Percentiles rank a stretch among this genome's conserved stretches.
These are phyloP conservation scores for Hirtodrosophila cameraria DNA, from an alignment of 2,888 invertebrate species.

Conservation along the genomic window DNA sequence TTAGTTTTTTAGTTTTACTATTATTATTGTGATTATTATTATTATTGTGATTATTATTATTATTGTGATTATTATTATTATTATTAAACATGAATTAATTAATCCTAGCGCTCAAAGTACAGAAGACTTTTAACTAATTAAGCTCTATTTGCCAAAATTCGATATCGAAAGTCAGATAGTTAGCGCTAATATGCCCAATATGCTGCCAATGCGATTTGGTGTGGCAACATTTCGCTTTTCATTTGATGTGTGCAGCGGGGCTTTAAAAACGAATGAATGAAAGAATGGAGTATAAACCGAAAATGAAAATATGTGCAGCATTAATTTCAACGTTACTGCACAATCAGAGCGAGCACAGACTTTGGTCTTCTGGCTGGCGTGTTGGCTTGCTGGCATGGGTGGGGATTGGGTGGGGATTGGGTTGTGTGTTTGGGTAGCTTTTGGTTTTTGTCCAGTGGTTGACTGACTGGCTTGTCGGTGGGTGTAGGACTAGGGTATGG, in stretches of 20 bases:
- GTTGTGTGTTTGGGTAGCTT: not conserved
- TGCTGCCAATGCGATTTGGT: not conserved
- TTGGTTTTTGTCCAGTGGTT: slow-evolving; percentile 5
- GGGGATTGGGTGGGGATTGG: not conserved
- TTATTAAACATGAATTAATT: too few relatives aligned
- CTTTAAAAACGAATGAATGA: slow-evolving; percentile 38
- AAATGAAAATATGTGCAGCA: slow-evolving; percentile 75
- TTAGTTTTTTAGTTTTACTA: too few relatives aligned
- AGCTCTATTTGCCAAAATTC: too few relatives aligned
- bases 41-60: too few relatives aligned
- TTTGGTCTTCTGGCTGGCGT: not conserved
- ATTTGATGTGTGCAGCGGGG: slow-evolving; percentile 32
- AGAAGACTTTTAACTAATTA: too few relatives aligned
- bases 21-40: too few relatives aligned
- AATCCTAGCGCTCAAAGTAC: too few relatives aligned
- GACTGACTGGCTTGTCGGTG: slow-evolving; percentile 1
- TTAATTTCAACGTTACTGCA: slow-evolving; percentile 71
- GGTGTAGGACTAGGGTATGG: too few relatives aligned
- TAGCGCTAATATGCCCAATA: slow-evolving; percentile 12
- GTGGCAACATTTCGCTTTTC: slow-evolving; percentile 13
- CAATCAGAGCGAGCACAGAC: slow-evolving; percentile 47
- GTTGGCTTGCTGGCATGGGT: not conserved
- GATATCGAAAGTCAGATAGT: too few relatives aligned
- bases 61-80: too few relatives aligned
- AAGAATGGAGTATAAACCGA: slow-evolving; percentile 55